Percentiles rank a stretch among this genome's conserved stretches.
These are phyloP conservation scores for Ciconia stormi DNA, from an alignment of 2,113 vertebrate species.

Conservation along the genomic window DNA sequence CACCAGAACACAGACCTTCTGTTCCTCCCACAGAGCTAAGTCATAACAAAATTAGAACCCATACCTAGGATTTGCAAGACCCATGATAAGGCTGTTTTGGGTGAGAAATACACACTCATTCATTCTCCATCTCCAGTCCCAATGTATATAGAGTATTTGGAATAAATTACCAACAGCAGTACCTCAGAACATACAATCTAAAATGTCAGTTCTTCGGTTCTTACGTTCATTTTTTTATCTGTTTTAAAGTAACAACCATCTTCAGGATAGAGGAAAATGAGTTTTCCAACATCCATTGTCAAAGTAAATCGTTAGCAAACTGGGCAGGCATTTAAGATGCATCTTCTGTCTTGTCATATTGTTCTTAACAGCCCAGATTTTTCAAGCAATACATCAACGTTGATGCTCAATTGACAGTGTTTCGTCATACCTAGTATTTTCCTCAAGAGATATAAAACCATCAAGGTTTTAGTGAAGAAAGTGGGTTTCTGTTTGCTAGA, in stretches of 20 bases:
- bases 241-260: not conserved
- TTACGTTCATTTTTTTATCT: not conserved
- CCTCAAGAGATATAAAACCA: not conserved
- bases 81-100: not conserved
- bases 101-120: not conserved
- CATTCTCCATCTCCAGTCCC: not conserved
- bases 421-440: not conserved
- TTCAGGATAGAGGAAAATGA: not conserved
- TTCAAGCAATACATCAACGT: not conserved
- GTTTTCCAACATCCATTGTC: not conserved
- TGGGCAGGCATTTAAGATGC: not conserved
- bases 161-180: not conserved
- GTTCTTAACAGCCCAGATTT: not conserved
- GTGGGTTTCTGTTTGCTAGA: not conserved
- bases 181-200: accelerated
- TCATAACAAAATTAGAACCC: not conserved
- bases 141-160: not conserved
- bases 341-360: not conserved
- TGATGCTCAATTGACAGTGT: not conserved
- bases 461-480: not conserved
- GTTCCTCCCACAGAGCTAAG: not conserved
- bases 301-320: not conserved
- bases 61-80: not conserved
- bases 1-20: not conserved
- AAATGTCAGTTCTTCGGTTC: not conserved